Evolutionary conservation across 1,140 invertebrate species (phyloP).

Genomic region (Halyomorpha halys): DNA sequence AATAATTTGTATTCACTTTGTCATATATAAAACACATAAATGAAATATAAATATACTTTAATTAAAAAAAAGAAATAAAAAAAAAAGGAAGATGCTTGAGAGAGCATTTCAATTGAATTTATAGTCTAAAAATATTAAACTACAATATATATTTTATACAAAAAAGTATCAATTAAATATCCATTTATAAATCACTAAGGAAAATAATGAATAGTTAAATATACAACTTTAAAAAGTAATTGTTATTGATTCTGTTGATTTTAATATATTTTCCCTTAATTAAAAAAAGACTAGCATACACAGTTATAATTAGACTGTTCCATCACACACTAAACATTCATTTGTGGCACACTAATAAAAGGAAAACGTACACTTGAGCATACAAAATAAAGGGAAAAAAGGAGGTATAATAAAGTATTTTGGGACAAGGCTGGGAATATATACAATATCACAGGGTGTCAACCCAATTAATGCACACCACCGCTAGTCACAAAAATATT

Average conservation of each 20-base stretch:
- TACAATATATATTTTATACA: slow-evolving; percentile 13
- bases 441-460: slow-evolving; percentile 15
- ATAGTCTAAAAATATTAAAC: slow-evolving; percentile 9
- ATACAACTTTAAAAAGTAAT: slow-evolving; percentile 8
- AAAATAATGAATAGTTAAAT: slow-evolving; percentile 15
- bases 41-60: no score
- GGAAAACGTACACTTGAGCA: slow-evolving; percentile 6
- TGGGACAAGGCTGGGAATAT: slow-evolving; percentile 9
- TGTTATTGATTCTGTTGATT: slow-evolving; percentile 15
- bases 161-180: slow-evolving; percentile 14
- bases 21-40: no score
- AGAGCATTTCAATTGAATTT: slow-evolving; percentile 6
- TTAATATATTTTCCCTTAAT: slow-evolving; percentile 14
- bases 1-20: no score
- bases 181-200: slow-evolving; percentile 14
- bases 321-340: slow-evolving; percentile 18
- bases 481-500: slow-evolving; percentile 18
- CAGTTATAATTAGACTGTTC: slow-evolving; percentile 16
- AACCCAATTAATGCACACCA: slow-evolving; percentile 13
- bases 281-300: slow-evolving; percentile 18
- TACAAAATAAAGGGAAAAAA: slow-evolving; percentile 6
- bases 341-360: slow-evolving; percentile 15
- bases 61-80: no score
- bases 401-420: slow-evolving; percentile 2
- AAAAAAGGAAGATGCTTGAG: background rate